Conservation (phyloP, 2,888 invertebrate genomes). For the Uropetala carovei region DNA sequence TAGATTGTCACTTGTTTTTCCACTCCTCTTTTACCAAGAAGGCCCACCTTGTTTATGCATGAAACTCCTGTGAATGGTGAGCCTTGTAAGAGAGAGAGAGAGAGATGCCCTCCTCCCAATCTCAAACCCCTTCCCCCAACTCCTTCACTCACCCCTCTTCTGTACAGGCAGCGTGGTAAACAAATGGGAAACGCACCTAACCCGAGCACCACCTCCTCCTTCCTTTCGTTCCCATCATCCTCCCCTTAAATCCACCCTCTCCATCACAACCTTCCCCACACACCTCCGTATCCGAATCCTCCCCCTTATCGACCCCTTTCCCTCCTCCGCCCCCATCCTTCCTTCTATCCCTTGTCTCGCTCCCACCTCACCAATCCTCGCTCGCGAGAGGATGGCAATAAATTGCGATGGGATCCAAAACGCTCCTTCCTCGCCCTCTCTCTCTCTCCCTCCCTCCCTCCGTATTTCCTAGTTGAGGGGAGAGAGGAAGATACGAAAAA, state of each 20-base stretch:
- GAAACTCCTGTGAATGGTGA: conserved; percentile 39
- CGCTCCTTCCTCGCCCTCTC: not conserved
- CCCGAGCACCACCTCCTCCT: conserved; percentile 14
- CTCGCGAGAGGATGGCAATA: conserved; percentile 31
- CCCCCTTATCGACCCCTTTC: conserved; percentile 18
- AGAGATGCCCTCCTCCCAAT: not conserved
- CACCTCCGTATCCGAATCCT: conserved; percentile 23
- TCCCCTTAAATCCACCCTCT: not conserved
- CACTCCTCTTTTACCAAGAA: conserved; percentile 31
- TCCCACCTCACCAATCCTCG: not conserved
- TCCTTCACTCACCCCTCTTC: not conserved
- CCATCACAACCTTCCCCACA: not conserved
- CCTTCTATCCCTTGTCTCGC: conserved; percentile 1
- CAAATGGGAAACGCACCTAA: conserved; percentile 41
- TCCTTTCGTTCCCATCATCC: not conserved
- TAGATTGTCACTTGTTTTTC: conserved; percentile 46
- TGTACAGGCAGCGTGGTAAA: conserved; percentile 38
- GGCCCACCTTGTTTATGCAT: conserved; percentile 49
- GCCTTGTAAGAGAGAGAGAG: not conserved
- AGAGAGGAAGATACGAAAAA: conserved; percentile 25
- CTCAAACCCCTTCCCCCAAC: not conserved
- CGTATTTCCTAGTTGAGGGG: too few species aligned
- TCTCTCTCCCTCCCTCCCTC: not conserved
- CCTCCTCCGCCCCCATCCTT: not conserved
- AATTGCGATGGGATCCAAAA: conserved; percentile 47